Evolutionary conservation across 35 echinoderm and acorn worm genomes (phyloP).

Genomic region (Amphiura filiformis): DNA sequence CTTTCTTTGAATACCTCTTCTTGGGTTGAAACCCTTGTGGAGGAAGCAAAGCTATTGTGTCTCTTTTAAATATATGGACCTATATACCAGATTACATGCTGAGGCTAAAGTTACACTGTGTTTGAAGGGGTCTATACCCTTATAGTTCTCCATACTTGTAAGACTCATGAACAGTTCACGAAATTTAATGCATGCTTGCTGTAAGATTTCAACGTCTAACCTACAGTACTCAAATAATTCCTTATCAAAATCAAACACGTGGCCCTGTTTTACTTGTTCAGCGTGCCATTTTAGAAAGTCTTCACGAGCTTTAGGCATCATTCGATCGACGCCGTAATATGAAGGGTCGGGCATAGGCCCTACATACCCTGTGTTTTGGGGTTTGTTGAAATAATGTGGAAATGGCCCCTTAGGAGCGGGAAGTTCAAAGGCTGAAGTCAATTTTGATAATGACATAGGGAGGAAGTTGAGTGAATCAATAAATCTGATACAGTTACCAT

Average conservation of each 20-base stretch:
- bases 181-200: neutral
- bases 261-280: neutral
- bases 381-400: neutral
- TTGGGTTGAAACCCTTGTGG: slow-evolving; percentile 14
- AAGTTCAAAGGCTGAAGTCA: neutral
- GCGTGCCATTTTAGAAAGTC: slow-evolving; percentile 13
- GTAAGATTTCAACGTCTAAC: neutral
- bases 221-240: slow-evolving; percentile 11
- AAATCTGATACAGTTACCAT: neutral
- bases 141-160: neutral
- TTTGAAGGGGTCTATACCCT: slow-evolving; percentile 35
- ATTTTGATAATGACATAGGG: neutral
- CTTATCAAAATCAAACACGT: neutral
- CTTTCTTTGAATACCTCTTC: neutral
- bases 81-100: slow-evolving; percentile 23
- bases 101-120: slow-evolving; percentile 14
- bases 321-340: neutral
- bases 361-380: neutral
- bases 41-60: neutral
- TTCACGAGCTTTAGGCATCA: neutral
- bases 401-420: neutral
- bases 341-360: neutral
- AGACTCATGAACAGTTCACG: neutral
- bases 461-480: neutral
- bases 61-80: neutral